Evolutionary conservation across 2,888 invertebrate genomes (phyloP), one percentile per base, ranked within the genome.

Genomic region (Seira sanloemensis): DNA sequence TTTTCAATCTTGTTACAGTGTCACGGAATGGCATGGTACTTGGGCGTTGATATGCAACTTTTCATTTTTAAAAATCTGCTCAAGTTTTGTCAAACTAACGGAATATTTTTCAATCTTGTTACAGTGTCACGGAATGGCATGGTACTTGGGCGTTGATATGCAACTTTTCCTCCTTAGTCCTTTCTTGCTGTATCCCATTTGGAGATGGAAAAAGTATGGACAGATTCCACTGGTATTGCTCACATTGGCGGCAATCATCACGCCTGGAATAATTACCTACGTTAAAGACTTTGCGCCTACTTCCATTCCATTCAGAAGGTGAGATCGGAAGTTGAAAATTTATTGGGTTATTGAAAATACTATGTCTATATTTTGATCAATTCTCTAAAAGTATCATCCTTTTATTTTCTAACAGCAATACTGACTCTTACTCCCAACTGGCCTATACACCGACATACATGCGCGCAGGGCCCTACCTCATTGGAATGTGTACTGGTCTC

Each of bases 381-480:
- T 5, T n/a, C 16, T 18, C 58, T 65, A n/a, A 21, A 18, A 9
- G 24, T 23, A 21, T 21, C 4, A 37, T 37, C 7, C n/a, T n/a
- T n/a, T 12, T 27, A 16, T 21, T 1, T 37, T 21, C 19, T 18
- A 24, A 37, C 18, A 75, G 75, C 24, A 24, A 50, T 7, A 23
- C 46, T 2, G 54, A 66, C n/a, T 37, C 71, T 12, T 85, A 67
- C 37, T 80, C 85, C 0, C 80, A 85, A 25, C 50, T 77, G 37
- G 76, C 80, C 7, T 85, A 85, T 73, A 85, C 73, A n/a, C 80
- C 80, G 1, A 89, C 90, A 5, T 90, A 89, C 84, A 86, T 86
- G 66, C 75, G 90, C 25, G 88, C 89, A 9, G 79, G 87, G 12
- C 89, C 89, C 0, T 90, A 89, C 46, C 50, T 90, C 9, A 79